A percentile compares a stretch with the other conserved stretches of the same genome.
Evolutionary conservation across 2,113 vertebrate genomes (phyloP).

Genomic region (Caracal caracal): DNA sequence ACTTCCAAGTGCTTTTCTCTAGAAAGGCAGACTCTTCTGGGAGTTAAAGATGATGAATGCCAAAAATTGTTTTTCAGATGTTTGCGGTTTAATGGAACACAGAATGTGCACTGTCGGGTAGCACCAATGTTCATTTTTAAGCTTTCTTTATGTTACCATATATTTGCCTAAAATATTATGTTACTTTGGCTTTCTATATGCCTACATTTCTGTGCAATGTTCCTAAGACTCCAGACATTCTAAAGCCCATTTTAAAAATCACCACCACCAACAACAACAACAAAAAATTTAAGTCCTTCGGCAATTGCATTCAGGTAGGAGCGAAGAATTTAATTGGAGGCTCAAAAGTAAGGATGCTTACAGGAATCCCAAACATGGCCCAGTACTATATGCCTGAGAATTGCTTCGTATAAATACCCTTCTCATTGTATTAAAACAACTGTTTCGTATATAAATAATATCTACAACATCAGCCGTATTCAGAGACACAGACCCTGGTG

Average conservation of each 20-base stretch:
- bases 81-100: constrained; percentile 58
- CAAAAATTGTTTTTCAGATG: constrained; percentile 66
- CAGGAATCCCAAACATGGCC: constrained; percentile 41
- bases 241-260: constrained; percentile 61
- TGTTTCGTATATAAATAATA: constrained; percentile 6
- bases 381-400: neutral
- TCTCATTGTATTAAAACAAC: constrained; percentile 53
- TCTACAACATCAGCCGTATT: neutral
- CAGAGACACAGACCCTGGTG: neutral
- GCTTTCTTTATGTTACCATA: constrained; percentile 63
- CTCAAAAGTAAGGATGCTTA: constrained; percentile 56
- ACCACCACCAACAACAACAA: constrained; percentile 45
- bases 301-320: constrained; percentile 54
- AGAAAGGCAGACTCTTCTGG: constrained; percentile 56
- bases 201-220: constrained; percentile 51
- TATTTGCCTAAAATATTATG: constrained; percentile 67
- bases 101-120: constrained; percentile 53
- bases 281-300: neutral
- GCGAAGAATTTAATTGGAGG: constrained; percentile 63
- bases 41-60: constrained; percentile 50
- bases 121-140: constrained; percentile 64
- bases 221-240: constrained; percentile 54
- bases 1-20: neutral
- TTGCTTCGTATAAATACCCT: constrained; percentile 31
- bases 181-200: constrained; percentile 60